Evolutionary conservation across 2,888 invertebrate genomes (phyloP).

Genomic region (Thecocarcelia acutangulata): DNA sequence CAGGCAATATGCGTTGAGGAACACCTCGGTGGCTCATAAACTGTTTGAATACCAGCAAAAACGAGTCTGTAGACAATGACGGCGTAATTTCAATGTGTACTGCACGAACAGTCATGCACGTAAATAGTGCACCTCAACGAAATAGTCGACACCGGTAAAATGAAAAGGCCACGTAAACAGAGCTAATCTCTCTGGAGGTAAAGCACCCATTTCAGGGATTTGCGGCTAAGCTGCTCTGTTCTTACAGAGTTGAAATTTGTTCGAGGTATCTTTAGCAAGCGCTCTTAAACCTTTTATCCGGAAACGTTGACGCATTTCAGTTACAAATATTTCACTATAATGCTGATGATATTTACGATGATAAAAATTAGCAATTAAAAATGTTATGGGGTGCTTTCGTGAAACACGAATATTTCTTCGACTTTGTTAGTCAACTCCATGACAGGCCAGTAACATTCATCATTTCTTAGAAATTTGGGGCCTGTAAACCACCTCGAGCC

Average conservation of each 20-base stretch:
- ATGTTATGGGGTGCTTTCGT: background rate
- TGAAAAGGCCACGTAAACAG: conserved; percentile 35
- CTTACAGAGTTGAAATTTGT: conserved; percentile 64
- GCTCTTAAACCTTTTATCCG: background rate
- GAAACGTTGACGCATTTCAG: too few species aligned
- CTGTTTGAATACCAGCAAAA: conserved; percentile 59
- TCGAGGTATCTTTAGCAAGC: conserved; percentile 25
- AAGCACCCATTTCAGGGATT: conserved; percentile 32
- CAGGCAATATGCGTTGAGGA: conserved; percentile 45
- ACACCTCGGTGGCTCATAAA: conserved; percentile 55
- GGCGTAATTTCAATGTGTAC: conserved; percentile 51
- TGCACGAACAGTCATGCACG: conserved; percentile 59
- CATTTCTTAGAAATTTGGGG: too few species aligned
- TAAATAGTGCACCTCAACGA: conserved; percentile 54
- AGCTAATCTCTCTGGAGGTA: conserved; percentile 49
- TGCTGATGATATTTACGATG: conserved; percentile 36
- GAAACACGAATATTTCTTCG: too few species aligned
- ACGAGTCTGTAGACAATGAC: conserved; percentile 58
- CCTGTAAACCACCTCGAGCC: too few species aligned
- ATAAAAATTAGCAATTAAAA: background rate
- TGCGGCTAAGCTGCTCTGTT: conserved; percentile 57
- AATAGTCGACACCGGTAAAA: conserved; percentile 59
- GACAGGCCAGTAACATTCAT: too few species aligned
- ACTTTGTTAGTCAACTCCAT: too few species aligned
- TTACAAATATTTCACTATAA: too few species aligned